These are phyloP conservation scores for Drosophila fulvimacula DNA, from an alignment of 2,888 invertebrate genomes.

Conservation along the genomic window DNA sequence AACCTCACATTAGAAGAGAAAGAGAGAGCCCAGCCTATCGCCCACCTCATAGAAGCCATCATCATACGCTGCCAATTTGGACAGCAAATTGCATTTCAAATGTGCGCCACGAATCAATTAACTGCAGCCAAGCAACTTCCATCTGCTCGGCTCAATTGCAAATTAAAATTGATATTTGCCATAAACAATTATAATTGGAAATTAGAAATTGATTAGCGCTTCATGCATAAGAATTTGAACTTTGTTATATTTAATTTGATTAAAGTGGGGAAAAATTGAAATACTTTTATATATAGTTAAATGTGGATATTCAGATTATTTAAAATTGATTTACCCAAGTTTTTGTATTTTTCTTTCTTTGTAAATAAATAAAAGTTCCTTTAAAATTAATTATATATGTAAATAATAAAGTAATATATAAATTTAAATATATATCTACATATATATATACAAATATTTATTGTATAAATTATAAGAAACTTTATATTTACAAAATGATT, in stretches of 20 bases:
- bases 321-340: too few relatives aligned
- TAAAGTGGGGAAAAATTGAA: background rate
- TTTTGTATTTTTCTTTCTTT: too few relatives aligned
- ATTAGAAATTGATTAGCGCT: background rate
- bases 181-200: background rate
- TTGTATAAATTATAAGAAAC: too few relatives aligned
- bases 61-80: constrained; percentile 19
- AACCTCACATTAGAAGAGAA: constrained; percentile 40
- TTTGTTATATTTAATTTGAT: background rate
- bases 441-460: too few relatives aligned
- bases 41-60: background rate
- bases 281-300: too few relatives aligned
- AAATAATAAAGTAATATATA: too few relatives aligned
- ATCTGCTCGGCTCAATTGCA: constrained; percentile 35
- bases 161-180: constrained; percentile 55
- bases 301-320: too few relatives aligned
- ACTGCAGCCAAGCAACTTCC: constrained; percentile 42
- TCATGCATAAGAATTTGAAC: background rate
- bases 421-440: too few relatives aligned
- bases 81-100: constrained; percentile 40
- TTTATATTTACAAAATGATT: too few relatives aligned
- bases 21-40: background rate
- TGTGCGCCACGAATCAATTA: constrained; percentile 53
- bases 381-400: too few relatives aligned
- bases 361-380: too few relatives aligned